A percentile compares a stretch with the other conserved stretches of the same genome.
phyloP scores from a whole-genome alignment of 2,113 vertebrate genomes.

The Microcebus lehilahytsara region DNA sequence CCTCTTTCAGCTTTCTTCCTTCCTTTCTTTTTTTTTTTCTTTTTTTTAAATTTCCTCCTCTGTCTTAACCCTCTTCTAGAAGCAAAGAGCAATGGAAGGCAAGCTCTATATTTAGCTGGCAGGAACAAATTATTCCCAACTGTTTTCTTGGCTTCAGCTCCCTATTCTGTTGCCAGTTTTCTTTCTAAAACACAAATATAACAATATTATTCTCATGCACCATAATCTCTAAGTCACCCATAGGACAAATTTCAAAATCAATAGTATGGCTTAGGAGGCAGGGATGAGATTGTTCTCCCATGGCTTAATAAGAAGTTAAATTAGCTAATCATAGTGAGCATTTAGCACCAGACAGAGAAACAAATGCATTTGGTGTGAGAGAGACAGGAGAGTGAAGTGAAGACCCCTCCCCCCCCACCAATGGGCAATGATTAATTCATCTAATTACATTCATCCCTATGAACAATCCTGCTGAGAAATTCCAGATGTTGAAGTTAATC shows the following conservation, averaged over 20 bases:
- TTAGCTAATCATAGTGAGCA: slow-evolving; percentile 19
- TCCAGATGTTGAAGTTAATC: slow-evolving; percentile 43
- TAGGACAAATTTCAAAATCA: slow-evolving; percentile 10
- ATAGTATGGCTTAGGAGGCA: not conserved
- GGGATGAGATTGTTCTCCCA: not conserved
- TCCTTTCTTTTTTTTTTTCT: not conserved
- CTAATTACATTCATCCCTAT: not conserved
- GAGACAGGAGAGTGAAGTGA: not conserved
- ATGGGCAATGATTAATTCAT: slow-evolving; percentile 8
- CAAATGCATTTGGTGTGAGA: not conserved
- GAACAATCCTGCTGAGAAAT: slow-evolving; percentile 36
- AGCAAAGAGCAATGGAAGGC: not conserved
- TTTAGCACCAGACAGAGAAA: slow-evolving; percentile 20
- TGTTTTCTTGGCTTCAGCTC: slow-evolving; percentile 47
- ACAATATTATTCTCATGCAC: slow-evolving; percentile 19
- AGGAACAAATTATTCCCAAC: slow-evolving; percentile 53
- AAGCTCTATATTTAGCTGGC: not conserved
- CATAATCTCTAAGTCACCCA: not conserved
- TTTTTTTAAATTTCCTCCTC: not conserved
- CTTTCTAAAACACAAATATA: slow-evolving; percentile 49
- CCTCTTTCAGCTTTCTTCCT: slow-evolving; percentile 23
- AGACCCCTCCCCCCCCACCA: not conserved
- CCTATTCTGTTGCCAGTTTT: slow-evolving; percentile 48
- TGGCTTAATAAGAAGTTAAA: not conserved
- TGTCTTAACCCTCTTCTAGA: not conserved